Base-by-base conservation (phyloP, 1,140 invertebrate species). In the Zaprionus lachaisei region DNA sequence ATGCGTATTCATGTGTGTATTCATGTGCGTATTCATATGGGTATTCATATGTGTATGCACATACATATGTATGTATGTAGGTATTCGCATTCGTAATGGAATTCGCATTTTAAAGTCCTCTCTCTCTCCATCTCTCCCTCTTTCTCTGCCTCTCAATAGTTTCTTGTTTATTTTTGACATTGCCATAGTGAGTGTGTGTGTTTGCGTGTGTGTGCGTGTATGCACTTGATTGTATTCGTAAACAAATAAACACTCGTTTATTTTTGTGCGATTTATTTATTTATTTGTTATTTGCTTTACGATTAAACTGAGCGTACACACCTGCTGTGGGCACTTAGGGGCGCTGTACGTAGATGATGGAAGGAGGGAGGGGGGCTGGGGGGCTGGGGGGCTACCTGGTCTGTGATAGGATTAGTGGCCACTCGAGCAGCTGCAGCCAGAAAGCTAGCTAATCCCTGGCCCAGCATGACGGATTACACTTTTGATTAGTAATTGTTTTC, bases 231-330 rank as follows among this genome's bases (percentile, higher is more conserved):
- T 44, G 44, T 51, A 49, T 64, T 6, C 26, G 31, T 37, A 54
- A 22, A 22, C 51, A 74, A 38, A 57, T 70, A 70, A 71, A 51
- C 67, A 71, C 38, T 57, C 12, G 67, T 31, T 41, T n/a, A 70
- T 54, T 65, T 62, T 44, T 65, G 37, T 62, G 55, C 41, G 66
- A 78, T 82, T 82, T 83, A 75, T n/a, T n/a, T n/a, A n/a, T n/a
- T n/a, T n/a, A n/a, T n/a, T n/a, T n/a, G n/a, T n/a, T n/a, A n/a
- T 79, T 82, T 82, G 44, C n/a, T 44, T 22, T 24, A n/a, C 38
- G 64, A 77, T 77, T 83, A 68, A 64, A 54, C 34, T 49, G 44
- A 63, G 11, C 51, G 38, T 28, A 34, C 28, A 44, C 61, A 64
- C 34, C 17, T 56, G 49, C 22, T 9, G 22, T 4, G 1, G 1